Conservation (phyloP, 2,888 invertebrate genomes). For the Acleris holmiana region DNA sequence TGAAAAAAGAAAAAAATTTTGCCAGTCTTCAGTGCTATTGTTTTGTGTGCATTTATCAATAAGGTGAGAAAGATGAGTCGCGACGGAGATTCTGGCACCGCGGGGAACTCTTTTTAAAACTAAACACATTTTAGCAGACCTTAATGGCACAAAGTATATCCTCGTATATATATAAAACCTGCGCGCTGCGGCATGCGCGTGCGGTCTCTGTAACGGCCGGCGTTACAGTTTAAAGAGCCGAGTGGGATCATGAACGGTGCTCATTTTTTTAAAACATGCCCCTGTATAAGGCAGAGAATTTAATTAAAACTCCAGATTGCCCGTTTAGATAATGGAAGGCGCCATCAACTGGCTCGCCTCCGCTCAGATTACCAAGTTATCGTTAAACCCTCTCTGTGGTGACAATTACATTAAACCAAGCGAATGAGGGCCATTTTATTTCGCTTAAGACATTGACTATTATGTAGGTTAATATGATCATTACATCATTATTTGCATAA, state of each 20-base stretch:
- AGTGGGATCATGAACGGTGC: slow-evolving; percentile 48
- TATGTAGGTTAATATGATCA: slow-evolving; percentile 5
- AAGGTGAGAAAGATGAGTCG: too few relatives aligned
- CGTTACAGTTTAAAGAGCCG: slow-evolving; percentile 41
- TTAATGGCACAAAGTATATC: too few relatives aligned
- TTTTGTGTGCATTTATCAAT: too few relatives aligned
- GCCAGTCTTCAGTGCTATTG: too few relatives aligned
- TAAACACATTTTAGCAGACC: too few relatives aligned
- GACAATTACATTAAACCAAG: slow-evolving; percentile 50
- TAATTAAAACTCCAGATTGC: slow-evolving; percentile 68
- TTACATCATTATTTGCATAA: too few relatives aligned
- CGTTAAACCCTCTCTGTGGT: slow-evolving; percentile 53
- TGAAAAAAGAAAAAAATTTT: too few relatives aligned
- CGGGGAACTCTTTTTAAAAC: too few relatives aligned
- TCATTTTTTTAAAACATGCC: slow-evolving; percentile 55
- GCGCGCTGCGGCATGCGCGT: background rate
- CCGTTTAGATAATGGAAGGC: slow-evolving; percentile 58
- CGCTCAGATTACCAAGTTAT: slow-evolving; percentile 54
- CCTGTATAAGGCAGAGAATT: slow-evolving; percentile 58
- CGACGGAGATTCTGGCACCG: too few relatives aligned
- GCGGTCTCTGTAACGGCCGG: slow-evolving; percentile 5
- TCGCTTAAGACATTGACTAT: slow-evolving; percentile 35
- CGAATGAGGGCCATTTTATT: slow-evolving; percentile 41
- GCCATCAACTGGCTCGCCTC: slow-evolving; percentile 50
- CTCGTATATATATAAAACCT: too few relatives aligned